phyloP scores from a whole-genome alignment of 2,113 vertebrate genomes.

The Centropus unirufus region DNA sequence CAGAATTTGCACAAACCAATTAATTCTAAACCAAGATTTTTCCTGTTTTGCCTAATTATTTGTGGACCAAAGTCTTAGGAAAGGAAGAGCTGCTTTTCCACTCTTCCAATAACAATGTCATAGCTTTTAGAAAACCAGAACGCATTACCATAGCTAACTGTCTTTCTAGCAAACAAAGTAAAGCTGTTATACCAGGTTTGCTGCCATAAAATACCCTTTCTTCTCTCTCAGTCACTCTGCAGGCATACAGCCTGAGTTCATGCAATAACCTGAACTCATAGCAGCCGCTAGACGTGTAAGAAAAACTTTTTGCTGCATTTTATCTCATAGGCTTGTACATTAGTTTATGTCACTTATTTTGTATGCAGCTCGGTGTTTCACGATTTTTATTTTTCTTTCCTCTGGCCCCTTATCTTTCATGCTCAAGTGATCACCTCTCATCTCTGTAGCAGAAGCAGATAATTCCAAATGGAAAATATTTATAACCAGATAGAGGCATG shows the following conservation, averaged over 20 bases:
- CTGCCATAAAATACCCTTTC: neutral
- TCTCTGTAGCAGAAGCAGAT: neutral
- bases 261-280: neutral
- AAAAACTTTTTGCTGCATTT: neutral
- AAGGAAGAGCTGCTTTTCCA: neutral
- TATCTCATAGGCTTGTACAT: neutral
- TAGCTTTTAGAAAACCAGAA: neutral
- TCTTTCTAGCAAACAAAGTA: neutral
- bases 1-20: neutral
- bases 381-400: constrained; percentile 28
- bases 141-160: neutral
- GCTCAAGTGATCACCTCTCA: constrained; percentile 25
- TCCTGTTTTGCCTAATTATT: neutral
- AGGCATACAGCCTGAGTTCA: neutral
- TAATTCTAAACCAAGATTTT: neutral
- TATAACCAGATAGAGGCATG: constrained; percentile 30
- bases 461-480: constrained; percentile 62
- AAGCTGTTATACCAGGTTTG: neutral
- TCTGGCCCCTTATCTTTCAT: neutral
- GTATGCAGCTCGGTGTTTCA: neutral
- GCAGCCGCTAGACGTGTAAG: neutral
- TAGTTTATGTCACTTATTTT: neutral
- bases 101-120: neutral
- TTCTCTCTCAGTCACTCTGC: neutral
- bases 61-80: neutral